phyloP scores from a whole-genome alignment of 2,797 vertebrate genomes.

The Graptemys geographica region DNA sequence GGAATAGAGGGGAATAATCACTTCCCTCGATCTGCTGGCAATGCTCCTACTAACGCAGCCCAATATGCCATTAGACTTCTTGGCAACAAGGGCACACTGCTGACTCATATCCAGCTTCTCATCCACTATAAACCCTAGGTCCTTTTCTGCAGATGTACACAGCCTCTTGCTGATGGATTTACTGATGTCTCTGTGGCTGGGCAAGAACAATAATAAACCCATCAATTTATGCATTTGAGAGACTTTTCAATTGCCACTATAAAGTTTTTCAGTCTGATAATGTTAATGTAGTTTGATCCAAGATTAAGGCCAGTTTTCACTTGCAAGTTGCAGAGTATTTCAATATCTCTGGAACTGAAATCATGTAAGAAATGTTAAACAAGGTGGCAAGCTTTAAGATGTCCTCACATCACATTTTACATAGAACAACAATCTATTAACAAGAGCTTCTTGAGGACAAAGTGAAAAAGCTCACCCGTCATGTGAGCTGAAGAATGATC shows the following conservation, averaged over 20 bases:
- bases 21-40: no score
- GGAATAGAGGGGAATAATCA: no score
- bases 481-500: background rate
- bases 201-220: background rate
- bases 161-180: background rate
- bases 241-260: background rate
- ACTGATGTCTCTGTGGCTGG: no score
- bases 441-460: background rate
- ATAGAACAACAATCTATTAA: background rate
- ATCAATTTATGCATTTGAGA: background rate
- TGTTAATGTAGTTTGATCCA: background rate
- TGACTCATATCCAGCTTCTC: no score
- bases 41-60: no score
- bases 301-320: background rate
- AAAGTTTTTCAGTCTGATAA: background rate
- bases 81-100: no score
- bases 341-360: background rate
- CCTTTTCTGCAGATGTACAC: background rate
- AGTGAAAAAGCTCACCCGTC: background rate
- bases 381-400: background rate
- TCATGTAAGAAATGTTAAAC: background rate
- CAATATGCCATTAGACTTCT: no score
- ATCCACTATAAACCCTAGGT: no score
- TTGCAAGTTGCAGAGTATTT: background rate
- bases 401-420: background rate